Evolutionary conservation across 2,888 invertebrate species (phyloP).

Genomic region (Cerastoderma edule): DNA sequence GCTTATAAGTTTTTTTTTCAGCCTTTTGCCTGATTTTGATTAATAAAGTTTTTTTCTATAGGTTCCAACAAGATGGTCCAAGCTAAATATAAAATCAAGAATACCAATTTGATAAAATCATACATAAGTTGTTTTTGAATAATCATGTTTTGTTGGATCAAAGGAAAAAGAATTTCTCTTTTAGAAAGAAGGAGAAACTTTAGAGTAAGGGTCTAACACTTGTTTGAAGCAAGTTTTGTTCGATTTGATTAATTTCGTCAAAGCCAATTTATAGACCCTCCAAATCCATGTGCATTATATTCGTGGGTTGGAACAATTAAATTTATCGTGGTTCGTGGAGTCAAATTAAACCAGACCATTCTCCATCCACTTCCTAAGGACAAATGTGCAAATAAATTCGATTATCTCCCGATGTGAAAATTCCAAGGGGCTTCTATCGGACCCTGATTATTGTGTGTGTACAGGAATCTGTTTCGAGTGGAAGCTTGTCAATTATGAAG

Average conservation of each 20-base stretch:
- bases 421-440: slow-evolving; percentile 22
- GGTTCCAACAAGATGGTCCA: too few relatives aligned
- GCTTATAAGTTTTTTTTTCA: too few relatives aligned
- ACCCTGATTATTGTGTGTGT: slow-evolving; percentile 36
- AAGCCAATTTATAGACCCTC: slow-evolving; percentile 21
- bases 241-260: slow-evolving; percentile 15
- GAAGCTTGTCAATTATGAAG: slow-evolving; percentile 54
- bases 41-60: too few relatives aligned
- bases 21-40: too few relatives aligned
- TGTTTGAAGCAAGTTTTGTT: slow-evolving; percentile 35
- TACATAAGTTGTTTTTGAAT: too few relatives aligned
- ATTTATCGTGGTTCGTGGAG: slow-evolving; percentile 23
- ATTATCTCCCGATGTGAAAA: neutral
- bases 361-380: slow-evolving; percentile 5
- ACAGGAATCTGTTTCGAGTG: slow-evolving; percentile 44
- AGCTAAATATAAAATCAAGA: too few relatives aligned
- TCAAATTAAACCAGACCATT: slow-evolving; percentile 20
- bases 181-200: too few relatives aligned
- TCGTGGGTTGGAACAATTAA: slow-evolving; percentile 15
- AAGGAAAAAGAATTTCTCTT: too few relatives aligned
- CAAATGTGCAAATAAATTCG: slow-evolving; percentile 19
- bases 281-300: slow-evolving; percentile 8
- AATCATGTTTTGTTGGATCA: too few relatives aligned
- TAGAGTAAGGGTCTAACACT: slow-evolving; percentile 44
- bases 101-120: too few relatives aligned